phyloP scores from a whole-genome alignment of 1,140 invertebrate species.

The Drosophila auraria region DNA sequence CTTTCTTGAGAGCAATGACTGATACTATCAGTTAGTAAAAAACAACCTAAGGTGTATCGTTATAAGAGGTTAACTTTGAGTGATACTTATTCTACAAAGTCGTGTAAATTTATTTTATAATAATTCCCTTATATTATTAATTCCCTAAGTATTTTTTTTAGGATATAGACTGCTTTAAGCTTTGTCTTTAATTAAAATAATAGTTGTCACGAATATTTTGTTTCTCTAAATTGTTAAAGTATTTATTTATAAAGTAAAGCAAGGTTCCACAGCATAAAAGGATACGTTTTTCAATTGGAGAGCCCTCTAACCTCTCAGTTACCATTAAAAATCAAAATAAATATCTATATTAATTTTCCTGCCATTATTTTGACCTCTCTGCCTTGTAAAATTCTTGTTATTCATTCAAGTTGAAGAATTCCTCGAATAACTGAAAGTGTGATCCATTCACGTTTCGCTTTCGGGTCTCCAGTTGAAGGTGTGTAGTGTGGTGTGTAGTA shows the following conservation, averaged over 20 bases:
- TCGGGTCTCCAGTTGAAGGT: neutral
- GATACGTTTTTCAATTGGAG: neutral
- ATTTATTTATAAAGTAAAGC: no score
- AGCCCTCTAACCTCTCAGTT: neutral
- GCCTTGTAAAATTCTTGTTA: neutral
- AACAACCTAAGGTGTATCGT: neutral
- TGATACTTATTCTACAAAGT: no score
- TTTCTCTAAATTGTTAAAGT: no score
- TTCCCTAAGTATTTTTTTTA: no score
- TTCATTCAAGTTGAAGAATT: slow-evolving; percentile 1
- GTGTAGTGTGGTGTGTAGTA: neutral
- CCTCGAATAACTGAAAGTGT: slow-evolving; percentile 16
- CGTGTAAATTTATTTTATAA: no score
- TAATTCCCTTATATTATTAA: no score
- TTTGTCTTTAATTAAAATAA: neutral
- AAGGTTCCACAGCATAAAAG: no score
- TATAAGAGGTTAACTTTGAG: neutral
- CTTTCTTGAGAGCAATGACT: neutral
- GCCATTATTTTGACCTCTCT: neutral
- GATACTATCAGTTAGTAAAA: neutral
- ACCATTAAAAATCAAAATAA: neutral
- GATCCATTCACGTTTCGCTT: slow-evolving; percentile 10
- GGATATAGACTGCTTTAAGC: neutral
- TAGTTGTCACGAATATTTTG: no score
- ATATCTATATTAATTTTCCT: neutral